phyloP scores from a whole-genome alignment of 2,113 vertebrate genomes.

The Galeopterus variegatus region DNA sequence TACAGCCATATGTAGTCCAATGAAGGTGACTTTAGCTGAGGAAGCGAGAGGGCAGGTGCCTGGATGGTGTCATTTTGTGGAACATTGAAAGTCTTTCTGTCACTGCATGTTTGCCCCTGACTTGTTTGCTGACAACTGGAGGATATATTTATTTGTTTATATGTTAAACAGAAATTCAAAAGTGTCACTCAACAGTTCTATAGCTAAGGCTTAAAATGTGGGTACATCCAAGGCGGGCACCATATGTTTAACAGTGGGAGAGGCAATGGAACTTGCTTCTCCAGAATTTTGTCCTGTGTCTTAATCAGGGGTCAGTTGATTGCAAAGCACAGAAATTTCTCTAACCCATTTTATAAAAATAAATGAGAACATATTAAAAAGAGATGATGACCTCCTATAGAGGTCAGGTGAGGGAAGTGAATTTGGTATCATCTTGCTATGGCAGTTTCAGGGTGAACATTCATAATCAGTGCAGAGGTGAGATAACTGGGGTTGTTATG shows the following conservation, averaged over 20 bases:
- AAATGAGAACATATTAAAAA: slow-evolving; percentile 7
- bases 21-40: neutral
- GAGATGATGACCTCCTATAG: neutral
- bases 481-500: neutral
- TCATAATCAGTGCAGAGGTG: neutral
- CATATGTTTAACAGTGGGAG: neutral
- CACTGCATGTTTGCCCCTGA: neutral
- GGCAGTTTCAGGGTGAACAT: neutral
- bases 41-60: neutral
- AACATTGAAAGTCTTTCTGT: neutral
- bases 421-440: neutral
- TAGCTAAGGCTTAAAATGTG: neutral
- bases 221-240: neutral
- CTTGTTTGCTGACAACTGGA: neutral
- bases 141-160: neutral
- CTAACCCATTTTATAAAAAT: slow-evolving; percentile 16
- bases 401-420: neutral
- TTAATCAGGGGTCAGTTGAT: neutral
- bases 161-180: neutral
- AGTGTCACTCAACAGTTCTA: neutral
- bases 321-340: neutral
- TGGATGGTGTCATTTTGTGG: neutral
- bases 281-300: slow-evolving; percentile 13
- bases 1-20: neutral
- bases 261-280: neutral